phyloP scores from a whole-genome alignment of 2,888 invertebrate species.

The Siphonodentalium dalli region DNA sequence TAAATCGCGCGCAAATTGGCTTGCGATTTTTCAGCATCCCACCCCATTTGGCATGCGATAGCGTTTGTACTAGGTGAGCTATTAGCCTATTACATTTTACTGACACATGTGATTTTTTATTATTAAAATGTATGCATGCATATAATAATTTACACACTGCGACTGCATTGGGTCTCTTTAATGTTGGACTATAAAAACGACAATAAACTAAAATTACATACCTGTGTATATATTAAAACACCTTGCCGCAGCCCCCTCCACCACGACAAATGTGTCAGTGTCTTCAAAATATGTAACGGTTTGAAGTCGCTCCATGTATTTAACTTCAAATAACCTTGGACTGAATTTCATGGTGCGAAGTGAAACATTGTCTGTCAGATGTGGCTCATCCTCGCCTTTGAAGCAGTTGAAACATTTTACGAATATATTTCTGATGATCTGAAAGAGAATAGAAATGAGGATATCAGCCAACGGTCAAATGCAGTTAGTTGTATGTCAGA shows the following conservation, averaged over 20 bases:
- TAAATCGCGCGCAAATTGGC: no score
- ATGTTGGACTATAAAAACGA: no score
- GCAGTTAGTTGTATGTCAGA: no score
- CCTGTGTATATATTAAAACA: conserved; percentile 60
- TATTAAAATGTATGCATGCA: no score
- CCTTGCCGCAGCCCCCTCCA: conserved; percentile 58
- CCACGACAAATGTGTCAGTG: conserved; percentile 54
- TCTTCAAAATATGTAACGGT: conserved; percentile 56
- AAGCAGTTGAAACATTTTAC: conserved; percentile 60
- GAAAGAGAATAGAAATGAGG: conserved; percentile 21
- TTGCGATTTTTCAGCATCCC: no score
- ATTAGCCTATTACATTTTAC: no score
- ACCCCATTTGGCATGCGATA: no score
- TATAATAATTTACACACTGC: no score
- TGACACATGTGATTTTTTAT: no score
- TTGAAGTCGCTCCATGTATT: conserved; percentile 52
- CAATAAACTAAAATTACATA: conserved; percentile 18
- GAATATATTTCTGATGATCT: conserved; percentile 63
- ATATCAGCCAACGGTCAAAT: no score
- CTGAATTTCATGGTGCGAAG: conserved; percentile 58
- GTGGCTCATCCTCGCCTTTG: conserved; percentile 43
- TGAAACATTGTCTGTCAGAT: conserved; percentile 49
- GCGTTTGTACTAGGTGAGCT: no score
- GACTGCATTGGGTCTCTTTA: no score
- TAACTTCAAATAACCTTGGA: conserved; percentile 58